A percentile compares a stretch with the other conserved stretches of the same genome.
phyloP scores from a whole-genome alignment of 2,888 invertebrate genomes.

The Eupithecia subfuscata region DNA sequence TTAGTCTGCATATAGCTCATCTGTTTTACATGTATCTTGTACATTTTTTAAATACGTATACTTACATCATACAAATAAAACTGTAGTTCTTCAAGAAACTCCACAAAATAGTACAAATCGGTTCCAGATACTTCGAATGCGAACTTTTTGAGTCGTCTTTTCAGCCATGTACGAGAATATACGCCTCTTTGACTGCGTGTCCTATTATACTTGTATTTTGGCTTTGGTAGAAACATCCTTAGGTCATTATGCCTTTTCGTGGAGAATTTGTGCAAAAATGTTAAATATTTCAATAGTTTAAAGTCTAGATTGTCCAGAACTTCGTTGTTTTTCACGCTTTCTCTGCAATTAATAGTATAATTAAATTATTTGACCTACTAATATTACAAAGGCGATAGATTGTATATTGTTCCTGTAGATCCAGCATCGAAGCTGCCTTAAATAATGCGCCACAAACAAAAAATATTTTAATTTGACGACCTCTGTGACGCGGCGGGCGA shows the following conservation, averaged over 20 bases:
- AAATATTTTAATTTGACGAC: no score
- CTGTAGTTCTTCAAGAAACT: conserved; percentile 51
- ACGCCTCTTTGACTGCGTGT: background rate
- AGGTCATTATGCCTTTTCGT: background rate
- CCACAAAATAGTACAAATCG: conserved; percentile 44
- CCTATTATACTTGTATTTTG: background rate
- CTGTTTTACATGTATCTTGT: background rate
- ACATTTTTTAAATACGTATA: conserved; percentile 23
- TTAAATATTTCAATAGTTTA: background rate
- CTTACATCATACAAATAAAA: conserved; percentile 62
- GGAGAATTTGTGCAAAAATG: conserved; percentile 1
- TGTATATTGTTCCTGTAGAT: no score
- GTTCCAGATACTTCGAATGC: conserved; percentile 1
- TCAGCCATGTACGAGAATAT: background rate
- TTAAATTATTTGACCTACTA: background rate
- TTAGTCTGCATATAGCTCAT: background rate
- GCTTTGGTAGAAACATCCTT: background rate
- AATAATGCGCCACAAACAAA: no score
- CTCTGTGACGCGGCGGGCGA: no score
- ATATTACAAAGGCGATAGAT: no score
- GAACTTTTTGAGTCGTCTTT: background rate
- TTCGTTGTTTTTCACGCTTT: background rate
- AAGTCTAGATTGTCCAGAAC: background rate
- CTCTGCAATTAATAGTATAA: background rate
- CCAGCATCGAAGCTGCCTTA: no score